Base-by-base conservation (phyloP, 1,140 invertebrate species). In the Aradophagus sp. region DNA sequence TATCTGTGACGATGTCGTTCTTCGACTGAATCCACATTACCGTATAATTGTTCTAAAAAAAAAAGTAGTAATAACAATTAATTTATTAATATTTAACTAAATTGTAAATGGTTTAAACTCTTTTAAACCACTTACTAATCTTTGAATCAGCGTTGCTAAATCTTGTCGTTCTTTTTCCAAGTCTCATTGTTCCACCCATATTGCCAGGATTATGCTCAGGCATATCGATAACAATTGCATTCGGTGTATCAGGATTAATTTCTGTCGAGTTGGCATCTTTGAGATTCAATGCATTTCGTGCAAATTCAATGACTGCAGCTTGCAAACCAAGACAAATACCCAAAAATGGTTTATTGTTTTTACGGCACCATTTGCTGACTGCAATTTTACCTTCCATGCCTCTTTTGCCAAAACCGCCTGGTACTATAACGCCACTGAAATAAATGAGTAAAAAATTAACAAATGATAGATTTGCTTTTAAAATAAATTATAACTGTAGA, bases 241-340 rank as follows among this genome's bases (percentile, higher is more conserved):
- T 79, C 14, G 84, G 83, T 12, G 93, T 92, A 1, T 91, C 81
- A 0, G 90, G 87, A 75, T 93, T 87, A 19, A 96, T 91, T 87
- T 99, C 98, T 1, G 93, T 94, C 5, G 92, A 93, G 78, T 97
- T 93, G 0, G 97, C 97, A 77, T 91, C 91, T 62, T 89, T 84
- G 15, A 94, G 81, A 2, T 88, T 86, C 0, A 98, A 81, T 1
- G 94, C 93, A 86, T 98, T 97, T 44, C 93, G 90, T n/a, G 95
- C 91, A 83, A 94, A 99, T 86, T 99, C 98, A 74, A 99, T 95
- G 0, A 98, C 96, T 36, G 97, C 95, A 38, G 94, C 95, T 88
- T 99, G 98, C 23, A 99, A 87, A 0, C 98, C 98, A 5, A 99
- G 86, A 81, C 98, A 99, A 67, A 99, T 95, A n/a, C 97, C 98